Conservation (phyloP, 2,797 vertebrate genomes). For the Dermochelys coriacea region DNA sequence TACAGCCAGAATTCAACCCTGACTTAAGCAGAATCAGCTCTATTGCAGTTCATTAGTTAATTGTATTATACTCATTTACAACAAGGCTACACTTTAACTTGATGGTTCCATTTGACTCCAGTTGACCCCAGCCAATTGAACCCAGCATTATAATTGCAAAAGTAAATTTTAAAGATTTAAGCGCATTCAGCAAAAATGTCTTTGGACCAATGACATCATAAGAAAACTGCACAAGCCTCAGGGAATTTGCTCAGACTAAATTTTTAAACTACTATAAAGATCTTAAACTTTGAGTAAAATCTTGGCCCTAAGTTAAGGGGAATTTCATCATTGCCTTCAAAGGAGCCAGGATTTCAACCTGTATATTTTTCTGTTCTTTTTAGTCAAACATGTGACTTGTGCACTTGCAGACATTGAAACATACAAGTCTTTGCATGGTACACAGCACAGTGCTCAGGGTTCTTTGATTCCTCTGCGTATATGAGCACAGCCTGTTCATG, state of each 20-base stretch:
- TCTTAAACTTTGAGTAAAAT: not conserved
- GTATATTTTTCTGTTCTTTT: not conserved
- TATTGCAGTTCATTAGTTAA: not conserved
- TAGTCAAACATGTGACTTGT: not conserved
- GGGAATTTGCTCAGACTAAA: not conserved
- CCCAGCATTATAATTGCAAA: not conserved
- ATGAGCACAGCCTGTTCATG: not conserved
- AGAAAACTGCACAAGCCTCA: not conserved
- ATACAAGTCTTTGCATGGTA: not conserved
- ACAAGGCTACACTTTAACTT: not conserved
- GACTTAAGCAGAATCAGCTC: not conserved
- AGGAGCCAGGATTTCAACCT: not conserved
- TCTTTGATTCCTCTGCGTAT: not conserved
- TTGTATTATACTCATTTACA: not conserved
- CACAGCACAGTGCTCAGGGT: not conserved
- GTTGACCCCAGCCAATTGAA: not conserved
- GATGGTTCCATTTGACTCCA: not conserved
- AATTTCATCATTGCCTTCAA: not conserved
- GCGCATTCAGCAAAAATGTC: not conserved
- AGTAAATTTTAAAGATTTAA: not conserved
- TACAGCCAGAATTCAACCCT: not conserved
- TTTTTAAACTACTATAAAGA: not conserved
- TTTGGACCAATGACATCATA: not conserved
- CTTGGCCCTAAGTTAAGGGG: not conserved
- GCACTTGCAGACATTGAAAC: not conserved